Conservation (phyloP, 2,888 invertebrate genomes). For the Brachyptera putata region DNA sequence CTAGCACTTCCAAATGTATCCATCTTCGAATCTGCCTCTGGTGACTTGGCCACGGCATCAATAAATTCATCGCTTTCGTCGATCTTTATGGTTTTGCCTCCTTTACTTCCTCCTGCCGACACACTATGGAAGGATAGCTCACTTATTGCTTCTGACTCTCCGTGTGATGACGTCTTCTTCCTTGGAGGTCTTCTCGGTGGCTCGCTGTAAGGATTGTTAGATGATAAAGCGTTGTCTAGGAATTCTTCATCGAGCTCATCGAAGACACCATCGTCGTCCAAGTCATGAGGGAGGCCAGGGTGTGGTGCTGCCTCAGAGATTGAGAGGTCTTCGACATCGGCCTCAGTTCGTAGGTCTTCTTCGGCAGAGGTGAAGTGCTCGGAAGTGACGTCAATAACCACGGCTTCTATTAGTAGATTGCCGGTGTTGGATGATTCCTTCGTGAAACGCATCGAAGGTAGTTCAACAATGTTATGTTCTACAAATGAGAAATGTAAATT, state of each 20-base stretch:
- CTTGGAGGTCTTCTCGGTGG: constrained; percentile 57
- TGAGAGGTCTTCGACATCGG: constrained; percentile 80
- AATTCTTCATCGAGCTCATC: constrained; percentile 52
- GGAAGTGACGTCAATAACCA: constrained; percentile 83
- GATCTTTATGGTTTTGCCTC: constrained; percentile 29
- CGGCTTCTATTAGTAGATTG: constrained; percentile 84
- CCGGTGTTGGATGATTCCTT: constrained; percentile 87
- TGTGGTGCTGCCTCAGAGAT: constrained; percentile 64
- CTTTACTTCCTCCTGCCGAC: constrained; percentile 28
- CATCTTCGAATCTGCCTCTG: constrained; percentile 13
- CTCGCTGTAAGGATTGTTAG: constrained; percentile 44
- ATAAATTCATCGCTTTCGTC: constrained; percentile 43
- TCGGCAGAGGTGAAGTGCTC: constrained; percentile 78
- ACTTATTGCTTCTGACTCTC: constrained; percentile 45
- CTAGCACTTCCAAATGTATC: constrained; percentile 36
- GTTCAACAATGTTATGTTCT: constrained; percentile 79
- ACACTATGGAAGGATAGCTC: constrained; percentile 42
- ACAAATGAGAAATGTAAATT: constrained; percentile 42
- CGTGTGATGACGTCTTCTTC: constrained; percentile 59
- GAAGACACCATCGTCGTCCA: constrained; percentile 46
- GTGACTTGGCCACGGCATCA: constrained; percentile 44
- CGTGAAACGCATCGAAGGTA: constrained; percentile 81
- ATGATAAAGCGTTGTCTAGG: constrained; percentile 40
- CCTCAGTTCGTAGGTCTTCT: constrained; percentile 74
- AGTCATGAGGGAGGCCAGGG: constrained; percentile 48